Percentiles rank a stretch among this genome's conserved stretches.
These are phyloP conservation scores for Tapera naevia DNA, from an alignment of 2,797 vertebrate species.

Conservation along the genomic window DNA sequence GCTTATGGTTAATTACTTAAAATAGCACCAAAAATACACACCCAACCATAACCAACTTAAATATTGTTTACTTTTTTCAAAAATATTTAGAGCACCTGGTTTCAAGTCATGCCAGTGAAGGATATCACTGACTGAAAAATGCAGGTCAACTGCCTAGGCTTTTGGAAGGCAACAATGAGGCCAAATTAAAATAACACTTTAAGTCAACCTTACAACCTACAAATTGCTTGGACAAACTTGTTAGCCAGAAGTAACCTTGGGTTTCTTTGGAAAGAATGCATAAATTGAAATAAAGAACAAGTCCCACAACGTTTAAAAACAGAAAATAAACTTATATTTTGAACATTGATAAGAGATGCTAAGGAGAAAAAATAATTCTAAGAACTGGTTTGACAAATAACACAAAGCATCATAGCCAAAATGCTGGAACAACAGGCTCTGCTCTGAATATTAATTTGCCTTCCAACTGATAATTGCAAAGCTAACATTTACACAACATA, in stretches of 20 bases:
- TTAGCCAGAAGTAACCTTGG: neutral
- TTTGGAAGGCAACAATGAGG: neutral
- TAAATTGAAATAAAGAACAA: neutral
- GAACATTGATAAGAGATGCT: neutral
- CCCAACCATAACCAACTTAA: fast-evolving
- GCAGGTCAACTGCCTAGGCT: neutral
- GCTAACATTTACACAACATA: conserved; percentile 20
- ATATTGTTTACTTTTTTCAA: neutral
- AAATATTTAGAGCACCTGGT: neutral
- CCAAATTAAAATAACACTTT: neutral
- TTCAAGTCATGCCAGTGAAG: neutral
- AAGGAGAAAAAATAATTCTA: neutral
- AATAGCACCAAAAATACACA: neutral
- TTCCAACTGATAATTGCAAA: conserved; percentile 49
- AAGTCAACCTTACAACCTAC: neutral
- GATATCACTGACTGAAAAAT: neutral
- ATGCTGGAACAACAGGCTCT: conserved; percentile 8
- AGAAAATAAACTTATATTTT: neutral
- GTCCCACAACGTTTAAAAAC: neutral
- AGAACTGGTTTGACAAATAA: neutral
- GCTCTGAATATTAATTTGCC: conserved; percentile 49
- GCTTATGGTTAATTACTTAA: neutral
- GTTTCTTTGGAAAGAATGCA: neutral
- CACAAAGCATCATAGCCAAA: neutral
- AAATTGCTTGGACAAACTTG: neutral